A percentile compares a stretch with the other conserved stretches of the same genome.
Conservation (phyloP, 2,888 invertebrate species). For the Omphaloscelis lunosa region DNA sequence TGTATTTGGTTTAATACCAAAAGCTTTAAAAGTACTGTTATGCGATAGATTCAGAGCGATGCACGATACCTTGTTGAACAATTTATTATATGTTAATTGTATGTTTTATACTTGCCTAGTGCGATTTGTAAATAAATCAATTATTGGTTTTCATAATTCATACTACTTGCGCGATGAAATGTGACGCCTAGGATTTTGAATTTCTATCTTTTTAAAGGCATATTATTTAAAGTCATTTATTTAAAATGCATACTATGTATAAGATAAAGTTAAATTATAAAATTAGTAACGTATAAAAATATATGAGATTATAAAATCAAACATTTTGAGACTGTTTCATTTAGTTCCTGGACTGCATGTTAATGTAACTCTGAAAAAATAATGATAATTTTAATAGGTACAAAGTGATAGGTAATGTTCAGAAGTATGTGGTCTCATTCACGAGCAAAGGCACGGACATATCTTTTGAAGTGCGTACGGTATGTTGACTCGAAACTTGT, state of each 20-base stretch:
- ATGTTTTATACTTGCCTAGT: not conserved
- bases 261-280: slow-evolving; percentile 38
- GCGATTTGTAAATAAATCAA: not conserved
- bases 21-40: slow-evolving; percentile 66
- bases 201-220: slow-evolving; percentile 24
- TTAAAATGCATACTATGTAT: slow-evolving; percentile 19
- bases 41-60: not conserved
- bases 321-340: slow-evolving; percentile 54
- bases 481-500: not conserved
- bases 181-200: not conserved
- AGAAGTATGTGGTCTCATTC: not conserved
- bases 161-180: not conserved
- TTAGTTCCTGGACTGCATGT: slow-evolving; percentile 50
- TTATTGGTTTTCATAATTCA: not conserved
- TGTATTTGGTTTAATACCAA: slow-evolving; percentile 54
- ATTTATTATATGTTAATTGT: not conserved
- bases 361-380: slow-evolving; percentile 77
- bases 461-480: not conserved
- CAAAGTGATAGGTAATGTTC: not conserved
- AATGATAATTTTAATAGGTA: not conserved
- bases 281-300: slow-evolving; percentile 36
- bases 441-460: not conserved
- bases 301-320: slow-evolving; percentile 40
- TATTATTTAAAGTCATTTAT: slow-evolving; percentile 57
- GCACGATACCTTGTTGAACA: slow-evolving; percentile 7